Evolutionary conservation across 2,888 invertebrate species (phyloP), one percentile per base, ranked within the genome.

Genomic region (Plemyria rubiginata): DNA sequence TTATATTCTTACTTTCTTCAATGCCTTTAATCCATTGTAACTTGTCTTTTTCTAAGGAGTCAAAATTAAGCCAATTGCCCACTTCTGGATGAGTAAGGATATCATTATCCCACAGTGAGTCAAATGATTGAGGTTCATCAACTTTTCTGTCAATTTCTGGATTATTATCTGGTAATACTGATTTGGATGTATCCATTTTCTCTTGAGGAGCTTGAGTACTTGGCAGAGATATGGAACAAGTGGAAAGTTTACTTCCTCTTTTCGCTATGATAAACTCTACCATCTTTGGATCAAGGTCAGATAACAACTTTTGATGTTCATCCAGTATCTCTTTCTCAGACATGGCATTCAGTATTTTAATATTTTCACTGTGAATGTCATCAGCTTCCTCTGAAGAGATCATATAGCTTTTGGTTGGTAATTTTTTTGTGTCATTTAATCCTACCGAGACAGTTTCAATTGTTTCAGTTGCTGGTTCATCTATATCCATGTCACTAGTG

Each of bases 11-110:
- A 62, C 95, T 94, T n/a, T 93, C 82, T 54, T 94, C 86, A 43
- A 95, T 89, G 41, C 94, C 91, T 80, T 96, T 95, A 94, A 97
- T 97, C 98, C 99, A 99, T 76, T 96, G 95, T 15, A 98, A 84
- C 84, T 99, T 99, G 70, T 97, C 96, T 68, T 94, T 94, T 86
- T 99, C 99, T 48, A 98, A 82, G n/a, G 94, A 93, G 83, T 97
- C 95, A 94, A 98, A 98, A 81, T 98, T 94, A 0, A 98, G 81
- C 97, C 97, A 98, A 52, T 95, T 94, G 64, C 95, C 94, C 0
- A 95, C 84, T 66, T 94, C 90, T 22, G 95, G 94, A 70, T 94
- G 92, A 13, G 93, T 90, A 5, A 96, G 75, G 36, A 96, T 82
- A 76, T 95, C 94, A 74, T 93, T 89, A n/a, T 94, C 94, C 77